phyloP scores from a whole-genome alignment of 2,888 invertebrate genomes.

The Rhabditoides inermis region DNA sequence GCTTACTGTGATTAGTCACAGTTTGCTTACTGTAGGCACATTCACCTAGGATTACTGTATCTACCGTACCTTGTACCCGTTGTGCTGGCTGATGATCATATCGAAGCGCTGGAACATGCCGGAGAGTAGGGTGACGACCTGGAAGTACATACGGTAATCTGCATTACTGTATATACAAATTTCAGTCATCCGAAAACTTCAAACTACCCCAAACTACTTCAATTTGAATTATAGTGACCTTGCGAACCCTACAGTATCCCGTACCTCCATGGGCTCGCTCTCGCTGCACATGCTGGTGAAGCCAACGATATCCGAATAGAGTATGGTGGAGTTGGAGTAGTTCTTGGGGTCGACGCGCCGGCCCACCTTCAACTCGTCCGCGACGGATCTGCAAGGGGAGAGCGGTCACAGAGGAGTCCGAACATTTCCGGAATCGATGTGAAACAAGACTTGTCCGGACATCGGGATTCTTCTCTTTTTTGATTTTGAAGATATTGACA shows the following conservation, averaged over 20 bases:
- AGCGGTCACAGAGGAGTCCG: too few relatives aligned
- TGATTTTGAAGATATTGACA: too few relatives aligned
- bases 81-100: slow-evolving; percentile 38
- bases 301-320: slow-evolving; percentile 50
- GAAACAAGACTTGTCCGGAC: too few relatives aligned
- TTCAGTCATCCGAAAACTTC: too few relatives aligned
- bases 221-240: background rate
- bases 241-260: too few relatives aligned
- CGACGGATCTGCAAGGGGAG: slow-evolving; percentile 33
- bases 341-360: slow-evolving; percentile 26
- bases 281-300: slow-evolving; percentile 50
- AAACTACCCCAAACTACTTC: too few relatives aligned
- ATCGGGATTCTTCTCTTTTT: too few relatives aligned
- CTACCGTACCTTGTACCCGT: slow-evolving; percentile 38
- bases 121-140: slow-evolving; percentile 41
- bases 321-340: slow-evolving; percentile 40
- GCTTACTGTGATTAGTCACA: background rate
- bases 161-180: background rate
- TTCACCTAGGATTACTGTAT: background rate
- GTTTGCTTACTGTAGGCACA: background rate
- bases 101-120: slow-evolving; percentile 47
- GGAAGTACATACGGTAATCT: background rate
- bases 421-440: too few relatives aligned
- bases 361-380: slow-evolving; percentile 39
- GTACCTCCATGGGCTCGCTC: slow-evolving; percentile 40